These are phyloP conservation scores for Drosophila virilis DNA, from an alignment of 1,140 invertebrate species.

Conservation along the genomic window DNA sequence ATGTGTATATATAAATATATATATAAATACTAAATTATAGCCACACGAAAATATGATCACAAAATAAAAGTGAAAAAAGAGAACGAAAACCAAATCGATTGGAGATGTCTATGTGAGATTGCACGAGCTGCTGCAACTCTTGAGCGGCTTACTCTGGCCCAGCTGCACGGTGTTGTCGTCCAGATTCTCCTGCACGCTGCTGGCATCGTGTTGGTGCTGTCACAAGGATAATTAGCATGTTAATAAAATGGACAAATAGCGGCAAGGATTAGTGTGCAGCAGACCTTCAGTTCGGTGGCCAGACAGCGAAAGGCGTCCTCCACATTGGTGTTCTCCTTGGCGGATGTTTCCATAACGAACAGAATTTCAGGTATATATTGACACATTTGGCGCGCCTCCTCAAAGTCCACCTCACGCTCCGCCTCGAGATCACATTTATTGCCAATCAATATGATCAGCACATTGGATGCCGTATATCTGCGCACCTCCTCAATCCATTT, in stretches of 20 bases:
- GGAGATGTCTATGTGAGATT: constrained; percentile 72
- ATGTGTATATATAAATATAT: too few relatives aligned
- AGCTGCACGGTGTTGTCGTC: constrained; percentile 72
- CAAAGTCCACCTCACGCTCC: constrained; percentile 92
- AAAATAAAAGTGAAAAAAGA: constrained; percentile 44
- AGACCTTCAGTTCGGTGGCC: constrained; percentile 94
- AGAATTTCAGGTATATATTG: constrained; percentile 93
- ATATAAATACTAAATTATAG: constrained; percentile 65
- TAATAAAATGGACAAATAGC: neutral
- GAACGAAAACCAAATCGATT: constrained; percentile 5
- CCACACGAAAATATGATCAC: constrained; percentile 76
- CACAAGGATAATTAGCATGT: neutral
- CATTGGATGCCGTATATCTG: constrained; percentile 95
- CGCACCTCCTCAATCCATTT: constrained; percentile 98
- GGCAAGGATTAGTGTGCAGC: constrained; percentile 2
- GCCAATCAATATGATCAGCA: constrained; percentile 94
- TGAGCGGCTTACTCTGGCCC: constrained; percentile 77
- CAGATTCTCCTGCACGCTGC: constrained; percentile 56
- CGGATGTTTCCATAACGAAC: constrained; percentile 95
- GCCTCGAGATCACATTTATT: constrained; percentile 95
- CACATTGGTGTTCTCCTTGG: constrained; percentile 96
- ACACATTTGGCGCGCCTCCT: constrained; percentile 93
- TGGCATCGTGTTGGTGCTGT: constrained; percentile 74
- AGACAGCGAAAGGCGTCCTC: constrained; percentile 95
- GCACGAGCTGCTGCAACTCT: constrained; percentile 82